Evolutionary conservation across 2,888 invertebrate genomes (phyloP).

Genomic region (Lepeophtheirus nordmannii): DNA sequence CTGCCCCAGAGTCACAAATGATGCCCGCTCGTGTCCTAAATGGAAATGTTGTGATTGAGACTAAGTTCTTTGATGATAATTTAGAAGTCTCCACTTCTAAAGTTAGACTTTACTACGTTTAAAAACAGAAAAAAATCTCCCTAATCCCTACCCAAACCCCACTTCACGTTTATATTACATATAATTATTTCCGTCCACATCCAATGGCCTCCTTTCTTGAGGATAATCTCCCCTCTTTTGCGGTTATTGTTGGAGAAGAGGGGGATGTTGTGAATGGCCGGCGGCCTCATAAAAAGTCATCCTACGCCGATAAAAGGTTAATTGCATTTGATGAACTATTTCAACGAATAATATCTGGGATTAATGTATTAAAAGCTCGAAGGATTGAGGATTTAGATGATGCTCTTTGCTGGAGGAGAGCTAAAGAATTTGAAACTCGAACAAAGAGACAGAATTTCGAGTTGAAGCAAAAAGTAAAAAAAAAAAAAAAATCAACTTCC

Average conservation of each 20-base stretch:
- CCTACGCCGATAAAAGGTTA: neutral
- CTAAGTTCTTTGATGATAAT: slow-evolving; percentile 88
- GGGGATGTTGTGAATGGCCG: neutral
- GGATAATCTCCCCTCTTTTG: neutral
- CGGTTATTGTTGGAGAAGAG: neutral
- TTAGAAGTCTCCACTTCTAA: slow-evolving; percentile 82
- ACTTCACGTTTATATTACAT: neutral
- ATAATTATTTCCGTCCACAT: neutral
- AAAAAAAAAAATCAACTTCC: neutral
- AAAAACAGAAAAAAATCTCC: slow-evolving; percentile 32
- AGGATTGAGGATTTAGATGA: neutral
- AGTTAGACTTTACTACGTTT: slow-evolving; percentile 87
- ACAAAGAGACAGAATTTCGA: slow-evolving; percentile 3
- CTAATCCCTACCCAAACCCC: neutral
- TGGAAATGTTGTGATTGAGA: slow-evolving; percentile 91
- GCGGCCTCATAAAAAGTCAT: neutral
- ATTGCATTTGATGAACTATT: neutral
- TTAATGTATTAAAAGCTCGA: neutral
- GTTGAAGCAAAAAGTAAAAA: slow-evolving; percentile 8
- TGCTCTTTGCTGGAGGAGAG: neutral
- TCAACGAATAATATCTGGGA: neutral
- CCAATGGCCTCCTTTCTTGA: neutral
- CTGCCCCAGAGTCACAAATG: slow-evolving; percentile 98
- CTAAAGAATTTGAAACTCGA: slow-evolving; percentile 9
- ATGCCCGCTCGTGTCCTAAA: slow-evolving; percentile 97